These are phyloP conservation scores for Drosophila mettleri DNA, from an alignment of 2,888 invertebrate genomes.

Conservation along the genomic window DNA sequence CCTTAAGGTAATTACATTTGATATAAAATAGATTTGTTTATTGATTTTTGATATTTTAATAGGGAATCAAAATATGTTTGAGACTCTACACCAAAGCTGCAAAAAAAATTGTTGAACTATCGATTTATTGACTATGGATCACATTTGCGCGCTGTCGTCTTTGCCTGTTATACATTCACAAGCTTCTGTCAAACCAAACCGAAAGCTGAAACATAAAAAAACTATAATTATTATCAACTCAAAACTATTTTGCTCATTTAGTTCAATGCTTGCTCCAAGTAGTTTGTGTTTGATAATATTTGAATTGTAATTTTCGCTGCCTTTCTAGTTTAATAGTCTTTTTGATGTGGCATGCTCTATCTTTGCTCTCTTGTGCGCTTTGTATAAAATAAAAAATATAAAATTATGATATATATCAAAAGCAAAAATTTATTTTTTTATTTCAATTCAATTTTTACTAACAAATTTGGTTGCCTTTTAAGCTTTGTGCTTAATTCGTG, in stretches of 20 bases:
- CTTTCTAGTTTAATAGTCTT: conserved; percentile 54
- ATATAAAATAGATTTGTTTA: no score
- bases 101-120: background rate
- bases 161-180: conserved; percentile 46
- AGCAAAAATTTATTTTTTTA: conserved; percentile 32
- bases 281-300: conserved; percentile 10
- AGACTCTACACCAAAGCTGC: background rate
- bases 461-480: conserved; percentile 68
- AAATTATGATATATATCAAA: conserved; percentile 16
- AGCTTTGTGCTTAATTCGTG: conserved; percentile 71
- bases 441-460: conserved; percentile 63
- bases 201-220: conserved; percentile 23
- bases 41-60: no score
- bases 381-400: conserved; percentile 41
- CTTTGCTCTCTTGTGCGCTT: conserved; percentile 61
- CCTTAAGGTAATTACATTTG: no score
- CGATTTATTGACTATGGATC: background rate
- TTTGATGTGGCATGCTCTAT: conserved; percentile 62
- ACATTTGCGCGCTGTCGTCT: conserved; percentile 34
- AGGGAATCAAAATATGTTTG: background rate
- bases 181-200: conserved; percentile 13
- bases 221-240: conserved; percentile 14
- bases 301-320: conserved; percentile 36
- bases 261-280: conserved; percentile 25
- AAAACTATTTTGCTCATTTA: conserved; percentile 14